These are phyloP conservation scores for Dicyrtomina minuta DNA, from an alignment of 2,888 invertebrate species.

Conservation along the genomic window DNA sequence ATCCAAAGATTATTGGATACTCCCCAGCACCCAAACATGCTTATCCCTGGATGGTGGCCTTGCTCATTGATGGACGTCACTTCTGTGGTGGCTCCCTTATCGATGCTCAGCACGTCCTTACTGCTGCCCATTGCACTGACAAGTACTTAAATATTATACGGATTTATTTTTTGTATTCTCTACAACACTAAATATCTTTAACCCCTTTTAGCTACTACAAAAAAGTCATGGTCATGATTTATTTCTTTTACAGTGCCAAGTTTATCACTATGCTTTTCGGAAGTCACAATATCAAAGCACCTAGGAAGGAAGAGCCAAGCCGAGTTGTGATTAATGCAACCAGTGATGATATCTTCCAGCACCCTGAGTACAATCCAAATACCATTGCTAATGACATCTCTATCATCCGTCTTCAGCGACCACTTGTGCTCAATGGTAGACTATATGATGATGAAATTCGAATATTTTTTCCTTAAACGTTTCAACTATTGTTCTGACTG, in stretches of 20 bases:
- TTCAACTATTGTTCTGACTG: neutral
- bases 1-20: conserved; percentile 38
- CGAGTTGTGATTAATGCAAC: conserved; percentile 48
- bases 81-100: conserved; percentile 50
- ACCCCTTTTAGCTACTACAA: neutral
- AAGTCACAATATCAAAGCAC: conserved; percentile 47
- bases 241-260: conserved; percentile 42
- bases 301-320: conserved; percentile 29
- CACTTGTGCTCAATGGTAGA: conserved; percentile 45
- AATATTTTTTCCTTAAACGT: conserved; percentile 9
- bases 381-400: conserved; percentile 52
- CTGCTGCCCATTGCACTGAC: conserved; percentile 53
- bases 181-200: neutral
- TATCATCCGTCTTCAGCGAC: conserved; percentile 45
- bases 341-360: conserved; percentile 47
- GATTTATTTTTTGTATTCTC: neutral
- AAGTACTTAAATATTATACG: too few relatives aligned
- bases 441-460: too few relatives aligned
- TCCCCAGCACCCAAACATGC: conserved; percentile 39
- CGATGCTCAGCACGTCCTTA: conserved; percentile 47
- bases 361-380: conserved; percentile 50
- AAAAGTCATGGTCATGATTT: too few relatives aligned
- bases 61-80: conserved; percentile 49
- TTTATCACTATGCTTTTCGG: conserved; percentile 47
- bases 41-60: conserved; percentile 53